phyloP scores from a whole-genome alignment of 1,140 invertebrate genomes.

The Aphaenogaster floridana region DNA sequence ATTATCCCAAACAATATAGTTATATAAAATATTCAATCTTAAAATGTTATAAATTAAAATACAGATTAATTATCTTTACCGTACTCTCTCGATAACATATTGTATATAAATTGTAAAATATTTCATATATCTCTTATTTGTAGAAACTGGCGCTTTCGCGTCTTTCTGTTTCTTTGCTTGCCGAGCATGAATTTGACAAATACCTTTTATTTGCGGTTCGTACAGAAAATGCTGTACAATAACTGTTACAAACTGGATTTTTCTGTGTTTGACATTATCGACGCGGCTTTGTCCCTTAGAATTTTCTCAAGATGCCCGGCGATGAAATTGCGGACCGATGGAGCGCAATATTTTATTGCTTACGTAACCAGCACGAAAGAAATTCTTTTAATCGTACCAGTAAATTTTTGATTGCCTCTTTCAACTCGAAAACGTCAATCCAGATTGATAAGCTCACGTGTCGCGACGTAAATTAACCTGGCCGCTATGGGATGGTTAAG shows the following conservation, averaged over 20 bases:
- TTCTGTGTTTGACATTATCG: constrained; percentile 55
- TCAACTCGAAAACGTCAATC: constrained; percentile 42
- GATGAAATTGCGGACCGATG: neutral
- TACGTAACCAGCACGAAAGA: neutral
- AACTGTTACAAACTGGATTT: constrained; percentile 31
- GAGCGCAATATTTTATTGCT: constrained; percentile 38
- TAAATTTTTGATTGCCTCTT: neutral
- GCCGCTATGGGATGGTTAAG: constrained; percentile 51
- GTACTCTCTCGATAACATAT: neutral
- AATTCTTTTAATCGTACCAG: neutral
- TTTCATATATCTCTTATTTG: neutral
- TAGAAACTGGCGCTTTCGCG: neutral
- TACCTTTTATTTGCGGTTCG: constrained; percentile 21
- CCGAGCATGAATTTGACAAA: constrained; percentile 23
- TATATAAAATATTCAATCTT: neutral
- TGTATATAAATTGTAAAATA: constrained; percentile 8
- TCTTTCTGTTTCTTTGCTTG: neutral
- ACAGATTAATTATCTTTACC: neutral
- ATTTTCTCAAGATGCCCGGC: constrained; percentile 31
- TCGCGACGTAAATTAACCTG: constrained; percentile 80
- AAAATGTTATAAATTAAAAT: constrained; percentile 3
- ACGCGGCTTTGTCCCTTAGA: constrained; percentile 33
- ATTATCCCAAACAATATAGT: neutral
- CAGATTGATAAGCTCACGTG: constrained; percentile 78
- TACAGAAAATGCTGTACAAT: constrained; percentile 1